Evolutionary conservation across 2,888 invertebrate genomes (phyloP).

Genomic region (Eucera pruinosa): DNA sequence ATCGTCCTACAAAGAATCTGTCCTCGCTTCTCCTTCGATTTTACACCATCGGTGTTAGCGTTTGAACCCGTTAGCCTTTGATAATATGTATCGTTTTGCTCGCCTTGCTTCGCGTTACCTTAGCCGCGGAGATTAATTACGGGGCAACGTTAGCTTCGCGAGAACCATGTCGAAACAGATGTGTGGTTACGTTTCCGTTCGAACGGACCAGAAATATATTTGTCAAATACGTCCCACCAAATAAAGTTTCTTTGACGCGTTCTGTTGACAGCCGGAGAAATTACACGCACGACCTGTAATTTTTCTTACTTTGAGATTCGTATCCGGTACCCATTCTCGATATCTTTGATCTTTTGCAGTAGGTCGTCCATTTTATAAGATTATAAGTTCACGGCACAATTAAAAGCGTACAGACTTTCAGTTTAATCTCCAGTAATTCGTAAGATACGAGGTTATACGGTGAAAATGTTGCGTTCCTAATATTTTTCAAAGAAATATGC

Average conservation of each 20-base stretch:
- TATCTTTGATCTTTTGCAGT: no score
- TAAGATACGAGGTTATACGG: background rate
- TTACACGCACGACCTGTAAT: background rate
- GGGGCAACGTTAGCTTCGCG: no score
- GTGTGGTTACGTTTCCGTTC: no score
- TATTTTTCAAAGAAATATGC: no score
- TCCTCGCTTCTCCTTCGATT: background rate
- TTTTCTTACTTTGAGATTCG: background rate
- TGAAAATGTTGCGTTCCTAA: background rate
- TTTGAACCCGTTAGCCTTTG: background rate
- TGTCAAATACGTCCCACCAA: background rate
- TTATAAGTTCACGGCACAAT: background rate
- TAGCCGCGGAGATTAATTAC: no score
- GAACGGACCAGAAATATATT: background rate
- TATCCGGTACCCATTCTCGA: background rate
- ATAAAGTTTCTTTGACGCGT: background rate
- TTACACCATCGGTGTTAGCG: background rate
- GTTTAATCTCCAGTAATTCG: background rate
- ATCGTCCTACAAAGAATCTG: background rate
- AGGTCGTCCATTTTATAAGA: background rate
- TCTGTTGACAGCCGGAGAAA: constrained; percentile 1
- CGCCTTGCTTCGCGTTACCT: no score
- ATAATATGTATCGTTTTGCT: background rate
- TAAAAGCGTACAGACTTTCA: background rate
- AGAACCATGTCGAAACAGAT: background rate